phyloP scores from a whole-genome alignment of 2,888 invertebrate genomes.

The Himalopsyche japonica region DNA sequence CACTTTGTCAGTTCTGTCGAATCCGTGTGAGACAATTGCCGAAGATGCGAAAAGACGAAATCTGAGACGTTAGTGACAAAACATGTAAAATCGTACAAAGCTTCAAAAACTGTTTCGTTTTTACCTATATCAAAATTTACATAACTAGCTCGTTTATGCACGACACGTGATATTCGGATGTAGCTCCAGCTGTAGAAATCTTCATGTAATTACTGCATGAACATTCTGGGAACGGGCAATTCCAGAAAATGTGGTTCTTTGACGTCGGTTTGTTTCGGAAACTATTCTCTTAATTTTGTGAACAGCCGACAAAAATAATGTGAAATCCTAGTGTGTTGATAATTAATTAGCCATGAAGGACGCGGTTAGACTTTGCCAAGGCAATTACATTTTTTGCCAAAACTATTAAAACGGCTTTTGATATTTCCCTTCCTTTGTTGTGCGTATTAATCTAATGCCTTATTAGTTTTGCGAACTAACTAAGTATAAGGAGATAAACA shows the following conservation, averaged over 20 bases:
- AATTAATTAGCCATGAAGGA: background rate
- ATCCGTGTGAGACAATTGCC: too few species aligned
- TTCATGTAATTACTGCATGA: background rate
- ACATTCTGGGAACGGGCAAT: background rate
- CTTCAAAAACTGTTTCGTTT: too few species aligned
- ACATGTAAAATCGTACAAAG: too few species aligned
- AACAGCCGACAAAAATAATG: background rate
- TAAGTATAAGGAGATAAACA: too few species aligned
- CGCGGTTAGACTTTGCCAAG: background rate
- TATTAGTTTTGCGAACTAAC: too few species aligned
- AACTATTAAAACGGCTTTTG: background rate
- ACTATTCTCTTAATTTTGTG: background rate
- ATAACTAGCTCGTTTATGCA: background rate
- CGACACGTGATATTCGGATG: background rate
- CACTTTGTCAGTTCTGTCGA: too few species aligned
- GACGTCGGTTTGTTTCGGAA: background rate
- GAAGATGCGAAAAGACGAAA: too few species aligned
- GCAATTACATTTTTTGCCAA: slow-evolving; percentile 1
- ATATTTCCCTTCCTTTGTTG: too few species aligned
- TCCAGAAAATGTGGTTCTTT: background rate
- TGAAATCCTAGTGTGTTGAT: background rate
- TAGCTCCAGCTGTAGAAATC: background rate
- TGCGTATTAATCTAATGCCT: too few species aligned
- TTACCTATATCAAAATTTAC: too few species aligned
- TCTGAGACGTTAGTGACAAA: too few species aligned